Conservation (phyloP, 2,113 vertebrate species). For the Bambusicola thoracicus region DNA sequence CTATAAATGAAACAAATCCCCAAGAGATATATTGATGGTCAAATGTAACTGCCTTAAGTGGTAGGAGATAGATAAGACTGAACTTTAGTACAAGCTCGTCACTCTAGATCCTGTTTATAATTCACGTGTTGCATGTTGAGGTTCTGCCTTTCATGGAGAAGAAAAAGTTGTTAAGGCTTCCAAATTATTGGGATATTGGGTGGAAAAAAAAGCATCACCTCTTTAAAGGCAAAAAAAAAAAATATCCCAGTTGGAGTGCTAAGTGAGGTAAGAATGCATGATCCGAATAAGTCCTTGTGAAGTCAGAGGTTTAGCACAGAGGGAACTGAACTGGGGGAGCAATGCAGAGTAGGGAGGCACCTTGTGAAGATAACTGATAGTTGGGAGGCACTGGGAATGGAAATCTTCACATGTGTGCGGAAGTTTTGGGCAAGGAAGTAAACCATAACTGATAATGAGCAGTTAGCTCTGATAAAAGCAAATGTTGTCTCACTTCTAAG, state of each 20-base stretch:
- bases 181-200: not conserved
- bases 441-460: not conserved
- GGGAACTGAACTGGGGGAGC: not conserved
- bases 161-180: not conserved
- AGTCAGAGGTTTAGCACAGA: rapidly evolving
- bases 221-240: not conserved
- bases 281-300: not conserved
- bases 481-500: rapidly evolving
- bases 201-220: not conserved
- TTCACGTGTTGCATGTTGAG: not conserved
- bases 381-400: not conserved
- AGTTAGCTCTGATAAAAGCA: not conserved
- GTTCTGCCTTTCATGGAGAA: not conserved
- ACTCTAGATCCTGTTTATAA: not conserved
- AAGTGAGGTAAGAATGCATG: not conserved
- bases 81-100: not conserved
- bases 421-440: not conserved
- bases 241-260: not conserved
- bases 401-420: no score
- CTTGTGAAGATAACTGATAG: not conserved
- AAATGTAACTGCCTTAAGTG: not conserved
- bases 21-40: not conserved
- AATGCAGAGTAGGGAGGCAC: rapidly evolving
- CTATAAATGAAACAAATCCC: not conserved
- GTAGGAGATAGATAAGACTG: not conserved